Evolutionary conservation across 1,140 invertebrate genomes (phyloP).

Genomic region (Tribolium madens): DNA sequence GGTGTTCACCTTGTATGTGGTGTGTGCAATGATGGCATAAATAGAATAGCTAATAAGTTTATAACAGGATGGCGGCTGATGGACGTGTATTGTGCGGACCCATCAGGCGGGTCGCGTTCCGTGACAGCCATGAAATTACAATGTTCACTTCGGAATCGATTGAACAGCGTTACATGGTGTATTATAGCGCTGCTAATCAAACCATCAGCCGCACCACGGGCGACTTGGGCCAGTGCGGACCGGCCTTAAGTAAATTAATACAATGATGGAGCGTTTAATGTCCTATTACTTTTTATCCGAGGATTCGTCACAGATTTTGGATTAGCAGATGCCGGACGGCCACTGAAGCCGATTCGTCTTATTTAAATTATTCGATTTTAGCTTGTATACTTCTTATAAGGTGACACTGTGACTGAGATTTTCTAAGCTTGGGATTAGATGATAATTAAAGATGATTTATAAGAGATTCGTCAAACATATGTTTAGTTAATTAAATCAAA

Average conservation of each 20-base stretch:
- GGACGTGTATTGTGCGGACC: slow-evolving; percentile 61
- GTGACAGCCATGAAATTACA: slow-evolving; percentile 65
- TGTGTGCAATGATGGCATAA: slow-evolving; percentile 50
- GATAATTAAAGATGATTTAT: not conserved
- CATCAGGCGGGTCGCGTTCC: slow-evolving; percentile 60
- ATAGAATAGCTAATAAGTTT: slow-evolving; percentile 61
- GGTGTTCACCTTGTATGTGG: slow-evolving; percentile 1
- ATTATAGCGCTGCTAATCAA: slow-evolving; percentile 63
- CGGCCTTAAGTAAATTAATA: slow-evolving; percentile 59
- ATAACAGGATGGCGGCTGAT: slow-evolving; percentile 59
- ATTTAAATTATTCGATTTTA: not conserved
- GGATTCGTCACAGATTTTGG: slow-evolving; percentile 43
- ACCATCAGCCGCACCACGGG: slow-evolving; percentile 60
- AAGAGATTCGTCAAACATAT: not conserved
- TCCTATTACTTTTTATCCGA: slow-evolving; percentile 32
- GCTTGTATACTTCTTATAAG: no score
- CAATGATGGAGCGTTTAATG: slow-evolving; percentile 60
- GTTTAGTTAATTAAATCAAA: not conserved
- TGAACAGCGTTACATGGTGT: slow-evolving; percentile 61
- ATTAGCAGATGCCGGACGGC: slow-evolving; percentile 9
- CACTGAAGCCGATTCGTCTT: not conserved
- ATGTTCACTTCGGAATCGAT: slow-evolving; percentile 64
- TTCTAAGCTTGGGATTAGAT: not conserved
- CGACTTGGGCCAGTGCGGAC: slow-evolving; percentile 36
- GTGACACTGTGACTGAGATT: not conserved